Base-by-base conservation (phyloP, 2,797 vertebrate species). In the Rhadinocentrus ornatus region DNA sequence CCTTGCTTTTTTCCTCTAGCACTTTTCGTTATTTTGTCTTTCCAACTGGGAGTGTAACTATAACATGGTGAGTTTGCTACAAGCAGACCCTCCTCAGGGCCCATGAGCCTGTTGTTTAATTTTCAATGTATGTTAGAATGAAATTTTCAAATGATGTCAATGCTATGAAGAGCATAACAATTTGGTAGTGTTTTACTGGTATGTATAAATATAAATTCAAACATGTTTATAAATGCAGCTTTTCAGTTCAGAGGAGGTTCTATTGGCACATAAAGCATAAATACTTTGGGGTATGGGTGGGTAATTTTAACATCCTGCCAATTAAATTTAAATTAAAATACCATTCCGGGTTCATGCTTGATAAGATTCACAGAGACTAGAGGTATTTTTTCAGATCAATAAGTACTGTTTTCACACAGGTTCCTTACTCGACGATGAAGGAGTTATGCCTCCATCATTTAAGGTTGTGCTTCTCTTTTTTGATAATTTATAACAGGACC, bases 321-420 rank as follows among this genome's bases (percentile, higher is more conserved):
- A 79, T 77, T 69, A 62, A 50, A 73, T 83, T 79, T 53, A 74
- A 82, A 85, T 88, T 75, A 66, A 78, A 77, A 73, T 69, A 68
- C 41, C 1, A 56, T 71, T 69, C 34, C 24, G 16, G 16, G 48
- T 80, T 82, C 68, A 78, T 59, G 61, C 75, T 26, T 67, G 62
- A 73, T 66, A 35, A 31, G 55, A 79, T 73, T 71, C 66, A 48
- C 46, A 44, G 16, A 72, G 35, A n/a, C 50, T 12, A 18, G 31
- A 26, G 22, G 20, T 10, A n/a, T 62, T 59, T 83, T 59, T 62
- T 26, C 31, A 41, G 24, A 29, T 0, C 0, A 61, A 64, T 61
- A 78, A 69, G 86, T 54, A 57, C n/a, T 48, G 12, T 86, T 81
- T 82, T 69, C 15, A 50, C 16, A 77, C 61, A 67, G 44, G 52